Base-by-base conservation (phyloP, 1,140 invertebrate genomes). In the Agrypnia vestita region DNA sequence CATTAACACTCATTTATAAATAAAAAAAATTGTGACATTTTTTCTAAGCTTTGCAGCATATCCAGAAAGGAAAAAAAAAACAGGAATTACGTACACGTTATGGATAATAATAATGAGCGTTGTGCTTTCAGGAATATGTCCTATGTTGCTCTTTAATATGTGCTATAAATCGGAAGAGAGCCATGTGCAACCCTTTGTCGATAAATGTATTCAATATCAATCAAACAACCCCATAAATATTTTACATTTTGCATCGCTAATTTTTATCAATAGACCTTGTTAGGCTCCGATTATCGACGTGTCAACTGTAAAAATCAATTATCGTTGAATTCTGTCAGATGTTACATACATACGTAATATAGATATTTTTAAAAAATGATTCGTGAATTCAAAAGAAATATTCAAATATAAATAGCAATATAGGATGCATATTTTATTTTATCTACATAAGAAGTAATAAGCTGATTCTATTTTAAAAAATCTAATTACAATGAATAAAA, bases 231-330 rank as follows among this genome's bases (percentile, higher is more conserved):
- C 82, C 49, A 80, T 74, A 83, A 83, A 83, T 83, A 83, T 82
- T 80, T 83, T 71, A 80, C 71, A 69, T 78, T 80, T 80, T 83
- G 82, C 82, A 83, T 83, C 82, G 77, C 79, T 83, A 83, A 83
- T 83, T 80, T 83, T 83, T 80, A 83, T 83, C 75, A 83, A 83
- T 83, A 75, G 82, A 79, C 79, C 82, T 83, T 80, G 82, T 83
- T 83, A 83, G 82, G 67, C 44, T 53, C 25, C 56, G 55, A 80
- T 80, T 80, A 77, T 82, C 55, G 72, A 80, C 53, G 82, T 77
- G 82, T 83, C 82, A 83, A 80, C 62, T 74, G 79, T 64, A 72
- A 69, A 49, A 62, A 78, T 79, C 81, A 71, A 79, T 82, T 56
- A 78, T 78, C 21, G 0, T 12, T 8, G 51, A 74, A 55, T n/a